Evolutionary conservation across 2,113 vertebrate genomes (phyloP).

Genomic region (Rhinopomastus cyanomelas): DNA sequence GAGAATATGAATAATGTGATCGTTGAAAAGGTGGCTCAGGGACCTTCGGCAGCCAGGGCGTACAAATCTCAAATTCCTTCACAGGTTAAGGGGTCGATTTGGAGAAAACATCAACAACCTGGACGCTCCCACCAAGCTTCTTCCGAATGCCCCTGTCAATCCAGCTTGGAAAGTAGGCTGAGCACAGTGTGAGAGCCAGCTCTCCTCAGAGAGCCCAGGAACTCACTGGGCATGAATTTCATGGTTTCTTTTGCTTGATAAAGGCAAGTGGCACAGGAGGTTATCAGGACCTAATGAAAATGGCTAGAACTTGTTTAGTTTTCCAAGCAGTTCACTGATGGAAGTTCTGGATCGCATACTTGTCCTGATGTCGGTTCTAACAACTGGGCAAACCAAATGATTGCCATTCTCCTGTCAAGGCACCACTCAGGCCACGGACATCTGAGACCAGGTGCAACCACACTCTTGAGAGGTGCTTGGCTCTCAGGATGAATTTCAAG

Average conservation of each 20-base stretch:
- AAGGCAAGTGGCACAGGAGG: background rate
- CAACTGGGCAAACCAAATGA: rapidly evolving
- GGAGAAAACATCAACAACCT: background rate
- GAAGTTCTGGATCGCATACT: background rate
- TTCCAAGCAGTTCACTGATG: background rate
- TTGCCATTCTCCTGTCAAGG: background rate
- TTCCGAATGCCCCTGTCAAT: background rate
- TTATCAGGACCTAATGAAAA: background rate
- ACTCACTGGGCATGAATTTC: background rate
- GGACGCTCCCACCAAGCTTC: background rate
- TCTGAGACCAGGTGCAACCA: background rate
- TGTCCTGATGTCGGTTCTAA: background rate
- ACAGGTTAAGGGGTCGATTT: background rate
- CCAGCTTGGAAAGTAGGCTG: background rate
- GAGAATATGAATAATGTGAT: background rate
- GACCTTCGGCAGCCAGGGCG: background rate
- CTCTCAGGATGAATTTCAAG: background rate
- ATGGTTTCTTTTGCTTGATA: background rate
- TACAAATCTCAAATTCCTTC: background rate
- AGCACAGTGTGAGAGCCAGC: background rate
- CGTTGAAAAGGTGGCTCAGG: background rate
- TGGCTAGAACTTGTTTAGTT: rapidly evolving
- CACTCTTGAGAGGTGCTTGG: background rate
- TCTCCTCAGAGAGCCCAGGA: background rate
- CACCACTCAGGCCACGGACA: background rate